Evolutionary conservation across 2,888 invertebrate species (phyloP).

Genomic region (Pandemis cinnamomeana): DNA sequence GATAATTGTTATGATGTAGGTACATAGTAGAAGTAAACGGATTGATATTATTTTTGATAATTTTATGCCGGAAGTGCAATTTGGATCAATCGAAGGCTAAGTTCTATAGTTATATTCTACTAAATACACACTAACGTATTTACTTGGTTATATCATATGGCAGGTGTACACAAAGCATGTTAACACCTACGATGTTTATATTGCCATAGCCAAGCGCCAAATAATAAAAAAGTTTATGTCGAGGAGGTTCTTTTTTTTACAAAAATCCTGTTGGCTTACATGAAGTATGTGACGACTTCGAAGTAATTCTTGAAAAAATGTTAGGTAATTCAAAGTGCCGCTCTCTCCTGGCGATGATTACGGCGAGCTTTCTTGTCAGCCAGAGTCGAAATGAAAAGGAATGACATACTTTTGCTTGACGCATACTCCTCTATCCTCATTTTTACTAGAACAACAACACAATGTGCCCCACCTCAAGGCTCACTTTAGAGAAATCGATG

Average conservation of each 20-base stretch:
- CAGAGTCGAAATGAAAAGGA: conserved; percentile 56
- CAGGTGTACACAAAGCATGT: neutral
- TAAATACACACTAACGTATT: too few species aligned
- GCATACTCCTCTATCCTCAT: conserved; percentile 49
- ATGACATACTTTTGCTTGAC: conserved; percentile 68
- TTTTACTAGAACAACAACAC: conserved; percentile 45
- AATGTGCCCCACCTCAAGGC: neutral
- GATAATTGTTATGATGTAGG: too few species aligned
- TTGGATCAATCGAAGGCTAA: too few species aligned
- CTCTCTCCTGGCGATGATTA: conserved; percentile 57
- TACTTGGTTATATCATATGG: neutral
- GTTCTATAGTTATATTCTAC: too few species aligned
- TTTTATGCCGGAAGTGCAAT: too few species aligned
- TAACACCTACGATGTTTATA: neutral
- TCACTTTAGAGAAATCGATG: conserved; percentile 1
- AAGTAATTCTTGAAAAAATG: conserved; percentile 36
- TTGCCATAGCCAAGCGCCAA: neutral
- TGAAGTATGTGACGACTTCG: conserved; percentile 20
- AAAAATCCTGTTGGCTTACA: conserved; percentile 23
- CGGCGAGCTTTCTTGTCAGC: conserved; percentile 59
- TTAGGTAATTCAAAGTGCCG: conserved; percentile 41
- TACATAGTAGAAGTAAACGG: too few species aligned
- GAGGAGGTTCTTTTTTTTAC: conserved; percentile 5
- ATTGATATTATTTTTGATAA: too few species aligned
- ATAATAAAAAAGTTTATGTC: neutral